Percentiles rank a stretch among this genome's conserved stretches.
Conservation (phyloP, 37 sponge, comb jelly and placozoan species). For the Spongia lamella region DNA sequence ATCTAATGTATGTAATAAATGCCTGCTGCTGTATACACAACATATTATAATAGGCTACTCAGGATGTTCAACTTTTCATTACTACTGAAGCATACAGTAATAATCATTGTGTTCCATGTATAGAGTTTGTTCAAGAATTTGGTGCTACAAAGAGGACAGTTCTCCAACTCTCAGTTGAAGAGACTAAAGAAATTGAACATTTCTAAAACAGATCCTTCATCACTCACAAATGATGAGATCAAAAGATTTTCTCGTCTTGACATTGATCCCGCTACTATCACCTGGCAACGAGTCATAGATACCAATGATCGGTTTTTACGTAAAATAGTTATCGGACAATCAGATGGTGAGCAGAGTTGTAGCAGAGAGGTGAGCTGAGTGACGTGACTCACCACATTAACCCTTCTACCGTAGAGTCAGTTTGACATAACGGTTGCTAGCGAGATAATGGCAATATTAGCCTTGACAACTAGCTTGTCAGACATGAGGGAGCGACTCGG, state of each 20-base stretch:
- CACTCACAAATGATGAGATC: slow-evolving; percentile 69
- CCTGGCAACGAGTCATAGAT: slow-evolving; percentile 97
- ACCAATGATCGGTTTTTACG: slow-evolving; percentile 95
- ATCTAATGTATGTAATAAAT: too few species aligned
- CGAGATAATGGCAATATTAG: slow-evolving; percentile 97
- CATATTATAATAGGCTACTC: too few species aligned
- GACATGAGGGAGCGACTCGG: slow-evolving; percentile 92
- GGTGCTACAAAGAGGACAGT: slow-evolving; percentile 61
- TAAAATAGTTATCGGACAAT: slow-evolving; percentile 86
- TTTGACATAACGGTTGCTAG: slow-evolving; percentile 97
- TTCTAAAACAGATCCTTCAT: slow-evolving; percentile 59
- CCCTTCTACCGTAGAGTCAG: slow-evolving; percentile 72
- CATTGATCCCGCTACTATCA: slow-evolving; percentile 92
- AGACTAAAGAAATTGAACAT: slow-evolving; percentile 87
- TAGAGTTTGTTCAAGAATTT: slow-evolving; percentile 76
- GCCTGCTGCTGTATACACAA: too few species aligned
- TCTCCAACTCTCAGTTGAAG: slow-evolving; percentile 70
- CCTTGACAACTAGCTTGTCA: slow-evolving; percentile 74
- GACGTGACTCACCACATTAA: too few species aligned
- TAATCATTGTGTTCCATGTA: too few species aligned
- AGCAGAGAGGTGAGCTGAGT: slow-evolving; percentile 89
- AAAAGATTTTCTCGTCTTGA: slow-evolving; percentile 73
- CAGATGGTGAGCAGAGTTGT: slow-evolving; percentile 88
- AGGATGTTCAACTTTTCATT: too few species aligned
- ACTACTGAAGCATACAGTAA: too few species aligned